phyloP scores from a whole-genome alignment of 2,888 invertebrate species.

The Calliphora vomitoria region DNA sequence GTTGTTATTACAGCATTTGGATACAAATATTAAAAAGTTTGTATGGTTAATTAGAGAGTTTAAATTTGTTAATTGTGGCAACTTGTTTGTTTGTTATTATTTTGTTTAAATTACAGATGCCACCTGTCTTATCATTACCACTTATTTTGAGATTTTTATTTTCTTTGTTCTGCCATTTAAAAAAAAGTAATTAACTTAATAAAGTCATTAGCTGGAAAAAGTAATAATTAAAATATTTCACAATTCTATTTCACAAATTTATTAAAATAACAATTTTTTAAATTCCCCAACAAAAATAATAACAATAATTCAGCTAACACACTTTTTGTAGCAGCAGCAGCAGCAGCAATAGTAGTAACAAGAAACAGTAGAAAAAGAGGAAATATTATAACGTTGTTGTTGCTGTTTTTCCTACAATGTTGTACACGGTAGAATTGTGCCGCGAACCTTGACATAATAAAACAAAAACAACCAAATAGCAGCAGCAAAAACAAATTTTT shows the following conservation, averaged over 20 bases:
- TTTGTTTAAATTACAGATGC: not conserved
- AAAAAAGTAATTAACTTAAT: not conserved
- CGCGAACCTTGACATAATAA: conserved; percentile 83
- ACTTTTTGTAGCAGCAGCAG: not conserved
- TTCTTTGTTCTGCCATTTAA: not conserved
- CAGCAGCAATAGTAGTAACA: not conserved
- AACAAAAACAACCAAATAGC: conserved; percentile 61
- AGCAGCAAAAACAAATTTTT: too few relatives aligned
- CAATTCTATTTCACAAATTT: conserved; percentile 23
- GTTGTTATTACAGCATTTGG: too few relatives aligned
- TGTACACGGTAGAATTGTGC: conserved; percentile 78
- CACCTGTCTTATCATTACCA: not conserved
- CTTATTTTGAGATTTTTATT: not conserved
- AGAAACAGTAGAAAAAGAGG: not conserved
- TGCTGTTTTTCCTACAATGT: conserved; percentile 55
- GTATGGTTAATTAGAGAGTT: too few relatives aligned
- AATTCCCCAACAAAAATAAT: conserved; percentile 4
- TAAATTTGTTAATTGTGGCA: not conserved
- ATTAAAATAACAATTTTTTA: not conserved
- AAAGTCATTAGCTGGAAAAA: not conserved
- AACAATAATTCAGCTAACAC: conserved; percentile 25
- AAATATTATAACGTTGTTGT: conserved; percentile 33
- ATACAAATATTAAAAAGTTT: too few relatives aligned
- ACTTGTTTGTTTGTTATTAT: not conserved
- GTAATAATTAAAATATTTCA: conserved; percentile 37